Evolutionary conservation across 1,140 invertebrate species (phyloP).

Genomic region (Araneus ventricosus): DNA sequence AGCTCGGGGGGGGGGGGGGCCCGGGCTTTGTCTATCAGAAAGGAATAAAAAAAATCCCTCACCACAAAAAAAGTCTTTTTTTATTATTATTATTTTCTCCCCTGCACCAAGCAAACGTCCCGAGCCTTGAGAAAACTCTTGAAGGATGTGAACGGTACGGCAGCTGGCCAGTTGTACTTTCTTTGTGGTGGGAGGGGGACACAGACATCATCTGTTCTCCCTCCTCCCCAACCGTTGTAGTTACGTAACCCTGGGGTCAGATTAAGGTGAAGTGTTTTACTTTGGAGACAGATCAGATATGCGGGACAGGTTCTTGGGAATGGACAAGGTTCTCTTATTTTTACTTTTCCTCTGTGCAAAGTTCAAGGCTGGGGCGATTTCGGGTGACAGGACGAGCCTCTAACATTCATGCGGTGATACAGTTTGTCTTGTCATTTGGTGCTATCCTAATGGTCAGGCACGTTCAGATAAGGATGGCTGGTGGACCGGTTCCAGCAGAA

Average conservation of each 20-base stretch:
- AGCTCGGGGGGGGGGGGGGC: background rate
- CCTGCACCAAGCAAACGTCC: background rate
- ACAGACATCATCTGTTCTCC: background rate
- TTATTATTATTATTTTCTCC: background rate
- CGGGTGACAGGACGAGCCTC: background rate
- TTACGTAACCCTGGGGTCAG: conserved; percentile 72
- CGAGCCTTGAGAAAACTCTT: conserved; percentile 61
- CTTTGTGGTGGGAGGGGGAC: conserved; percentile 22
- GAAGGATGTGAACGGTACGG: conserved; percentile 27
- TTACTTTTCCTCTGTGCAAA: conserved; percentile 19
- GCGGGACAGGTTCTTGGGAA: conserved; percentile 69
- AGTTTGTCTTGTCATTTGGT: conserved; percentile 63
- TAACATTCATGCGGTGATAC: conserved; percentile 31
- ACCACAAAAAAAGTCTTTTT: conserved; percentile 58
- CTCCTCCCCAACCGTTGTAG: conserved; percentile 8
- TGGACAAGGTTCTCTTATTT: conserved; percentile 67
- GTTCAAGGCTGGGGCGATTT: conserved; percentile 71
- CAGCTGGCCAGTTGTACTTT: conserved; percentile 71
- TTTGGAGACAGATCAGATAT: conserved; percentile 72
- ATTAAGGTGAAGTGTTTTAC: conserved; percentile 74
- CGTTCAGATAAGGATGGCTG: background rate
- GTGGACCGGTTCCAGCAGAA: conserved; percentile 5
- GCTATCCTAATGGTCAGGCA: conserved; percentile 25
- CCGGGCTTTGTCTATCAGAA: background rate
- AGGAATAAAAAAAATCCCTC: conserved; percentile 35